Percentiles rank a stretch among this genome's conserved stretches.
These are phyloP conservation scores for Leptoteleia sp. DNA, from an alignment of 1,140 invertebrate species.

Conservation along the genomic window DNA sequence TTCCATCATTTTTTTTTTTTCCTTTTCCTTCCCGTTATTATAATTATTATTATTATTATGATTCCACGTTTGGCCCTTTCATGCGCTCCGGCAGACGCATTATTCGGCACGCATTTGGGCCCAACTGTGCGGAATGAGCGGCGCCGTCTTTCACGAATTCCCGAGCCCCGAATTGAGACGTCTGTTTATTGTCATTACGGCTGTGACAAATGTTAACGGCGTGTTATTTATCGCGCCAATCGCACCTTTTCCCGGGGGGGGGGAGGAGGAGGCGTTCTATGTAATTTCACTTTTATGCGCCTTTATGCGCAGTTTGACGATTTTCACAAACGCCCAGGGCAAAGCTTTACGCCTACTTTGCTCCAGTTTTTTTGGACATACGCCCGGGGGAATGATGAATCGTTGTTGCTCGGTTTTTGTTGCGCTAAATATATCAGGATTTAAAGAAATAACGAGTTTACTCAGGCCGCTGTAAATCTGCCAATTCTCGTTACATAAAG, in stretches of 20 bases:
- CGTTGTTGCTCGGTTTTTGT: constrained; percentile 15
- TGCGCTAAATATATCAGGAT: not conserved
- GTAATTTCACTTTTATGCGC: constrained; percentile 21
- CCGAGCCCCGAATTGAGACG: constrained; percentile 31
- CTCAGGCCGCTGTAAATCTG: constrained; percentile 4
- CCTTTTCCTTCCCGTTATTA: no score
- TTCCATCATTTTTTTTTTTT: no score
- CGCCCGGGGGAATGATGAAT: constrained; percentile 6
- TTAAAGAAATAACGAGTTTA: constrained; percentile 24
- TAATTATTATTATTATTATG: no score
- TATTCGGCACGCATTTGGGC: constrained; percentile 32
- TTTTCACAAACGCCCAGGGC: constrained; percentile 15
- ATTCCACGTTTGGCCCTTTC: no score
- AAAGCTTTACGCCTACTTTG: constrained; percentile 17
- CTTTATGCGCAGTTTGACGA: constrained; percentile 16
- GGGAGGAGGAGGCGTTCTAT: constrained; percentile 47
- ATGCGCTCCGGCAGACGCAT: constrained; percentile 6
- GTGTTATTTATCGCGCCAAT: constrained; percentile 31
- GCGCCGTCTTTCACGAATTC: not conserved
- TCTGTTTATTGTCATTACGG: constrained; percentile 28
- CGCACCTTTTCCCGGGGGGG: no score
- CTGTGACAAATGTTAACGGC: constrained; percentile 39
- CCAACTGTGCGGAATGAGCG: constrained; percentile 50
- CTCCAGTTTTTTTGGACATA: constrained; percentile 2
- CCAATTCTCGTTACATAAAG: not conserved